Evolutionary conservation across 2,797 vertebrate species (phyloP).

Genomic region (Allobates femoralis): DNA sequence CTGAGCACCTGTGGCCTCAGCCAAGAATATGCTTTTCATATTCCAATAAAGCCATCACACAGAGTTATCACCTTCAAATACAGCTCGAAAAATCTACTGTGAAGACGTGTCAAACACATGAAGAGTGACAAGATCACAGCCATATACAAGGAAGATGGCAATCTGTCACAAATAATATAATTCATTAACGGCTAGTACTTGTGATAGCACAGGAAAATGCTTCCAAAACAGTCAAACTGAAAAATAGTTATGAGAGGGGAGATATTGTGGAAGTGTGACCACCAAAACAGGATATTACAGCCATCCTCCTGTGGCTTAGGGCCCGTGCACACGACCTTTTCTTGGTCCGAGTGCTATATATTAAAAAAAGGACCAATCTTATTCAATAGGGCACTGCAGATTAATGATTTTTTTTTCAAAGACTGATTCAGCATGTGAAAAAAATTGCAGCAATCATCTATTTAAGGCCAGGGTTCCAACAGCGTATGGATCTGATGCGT

Average conservation of each 20-base stretch:
- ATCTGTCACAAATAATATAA: background rate
- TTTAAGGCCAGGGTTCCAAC: no score
- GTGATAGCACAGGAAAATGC: background rate
- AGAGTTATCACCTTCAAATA: conserved; percentile 7
- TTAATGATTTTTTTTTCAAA: no score
- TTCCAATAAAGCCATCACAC: conserved; percentile 20
- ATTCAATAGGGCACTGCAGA: no score
- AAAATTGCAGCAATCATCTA: no score
- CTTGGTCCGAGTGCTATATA: no score
- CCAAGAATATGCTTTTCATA: conserved; percentile 21
- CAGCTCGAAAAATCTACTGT: background rate
- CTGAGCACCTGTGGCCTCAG: background rate
- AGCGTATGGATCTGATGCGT: no score
- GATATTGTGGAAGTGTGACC: background rate
- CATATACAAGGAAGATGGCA: background rate
- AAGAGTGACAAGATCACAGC: background rate
- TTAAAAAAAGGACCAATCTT: no score
- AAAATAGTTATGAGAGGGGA: background rate
- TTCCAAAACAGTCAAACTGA: background rate
- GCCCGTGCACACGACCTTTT: no score
- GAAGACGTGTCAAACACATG: background rate
- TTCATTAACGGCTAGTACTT: background rate
- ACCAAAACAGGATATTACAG: background rate
- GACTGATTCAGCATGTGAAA: no score
- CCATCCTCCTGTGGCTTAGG: background rate